phyloP scores from a whole-genome alignment of 2,888 invertebrate genomes.

The Lycia hirtaria region DNA sequence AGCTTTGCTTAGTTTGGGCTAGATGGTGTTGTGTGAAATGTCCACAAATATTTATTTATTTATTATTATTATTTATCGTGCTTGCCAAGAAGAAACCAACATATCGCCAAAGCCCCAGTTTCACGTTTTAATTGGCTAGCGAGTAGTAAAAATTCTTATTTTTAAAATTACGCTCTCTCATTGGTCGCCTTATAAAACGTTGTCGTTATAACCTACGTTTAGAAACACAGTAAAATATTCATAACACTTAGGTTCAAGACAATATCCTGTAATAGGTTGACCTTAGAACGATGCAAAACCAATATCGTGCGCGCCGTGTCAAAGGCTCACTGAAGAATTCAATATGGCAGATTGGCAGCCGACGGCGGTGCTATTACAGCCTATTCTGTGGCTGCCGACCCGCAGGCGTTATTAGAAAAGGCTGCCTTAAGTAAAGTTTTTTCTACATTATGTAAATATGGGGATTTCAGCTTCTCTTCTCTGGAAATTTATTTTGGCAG shows the following conservation, averaged over 20 bases:
- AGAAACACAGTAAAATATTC: neutral
- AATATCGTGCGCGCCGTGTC: constrained; percentile 25
- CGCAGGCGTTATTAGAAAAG: constrained; percentile 13
- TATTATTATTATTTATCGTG: too few relatives aligned
- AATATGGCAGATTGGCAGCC: constrained; percentile 30
- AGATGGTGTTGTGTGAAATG: too few relatives aligned
- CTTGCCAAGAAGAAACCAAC: too few relatives aligned
- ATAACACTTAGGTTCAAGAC: constrained; percentile 4
- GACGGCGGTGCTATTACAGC: neutral
- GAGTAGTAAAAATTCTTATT: too few relatives aligned
- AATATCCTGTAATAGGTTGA: constrained; percentile 4
- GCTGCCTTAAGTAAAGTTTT: constrained; percentile 12
- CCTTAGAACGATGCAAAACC: constrained; percentile 13
- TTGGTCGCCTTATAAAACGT: too few relatives aligned
- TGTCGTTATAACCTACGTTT: too few relatives aligned
- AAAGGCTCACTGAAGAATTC: constrained; percentile 27
- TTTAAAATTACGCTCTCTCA: too few relatives aligned
- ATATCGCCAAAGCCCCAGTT: too few relatives aligned
- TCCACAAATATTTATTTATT: too few relatives aligned
- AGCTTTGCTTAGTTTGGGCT: too few relatives aligned
- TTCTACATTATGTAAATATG: constrained; percentile 19
- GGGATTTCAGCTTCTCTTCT: constrained; percentile 3
- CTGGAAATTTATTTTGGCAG: neutral
- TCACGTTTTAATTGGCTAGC: too few relatives aligned
- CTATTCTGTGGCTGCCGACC: constrained; percentile 12